phyloP scores from a whole-genome alignment of 2,113 vertebrate species.

The Hyperopisus bebe region DNA sequence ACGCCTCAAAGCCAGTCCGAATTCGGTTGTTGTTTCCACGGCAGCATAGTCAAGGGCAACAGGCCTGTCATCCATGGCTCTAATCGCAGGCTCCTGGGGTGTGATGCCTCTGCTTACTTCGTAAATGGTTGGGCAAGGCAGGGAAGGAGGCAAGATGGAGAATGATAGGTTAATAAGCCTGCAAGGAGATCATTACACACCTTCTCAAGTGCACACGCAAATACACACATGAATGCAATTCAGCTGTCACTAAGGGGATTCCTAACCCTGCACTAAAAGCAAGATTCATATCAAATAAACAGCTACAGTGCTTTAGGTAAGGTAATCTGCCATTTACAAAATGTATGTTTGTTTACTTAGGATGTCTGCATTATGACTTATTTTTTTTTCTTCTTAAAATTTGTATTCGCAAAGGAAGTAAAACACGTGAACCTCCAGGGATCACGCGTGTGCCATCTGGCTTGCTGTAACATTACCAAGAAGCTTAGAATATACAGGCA shows the following conservation, averaged over 20 bases:
- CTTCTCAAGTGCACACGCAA: not conserved
- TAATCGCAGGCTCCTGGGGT: not conserved
- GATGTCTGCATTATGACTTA: not conserved
- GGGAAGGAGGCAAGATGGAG: not conserved
- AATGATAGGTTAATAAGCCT: not conserved
- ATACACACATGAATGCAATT: not conserved
- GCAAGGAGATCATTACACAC: no score
- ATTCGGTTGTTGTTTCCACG: not conserved
- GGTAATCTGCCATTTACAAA: not conserved
- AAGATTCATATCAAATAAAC: not conserved
- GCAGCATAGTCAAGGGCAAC: not conserved
- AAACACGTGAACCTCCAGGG: not conserved
- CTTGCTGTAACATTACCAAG: not conserved
- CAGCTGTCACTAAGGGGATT: not conserved
- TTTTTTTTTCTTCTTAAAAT: not conserved
- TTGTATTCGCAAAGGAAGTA: not conserved
- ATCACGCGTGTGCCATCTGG: not conserved
- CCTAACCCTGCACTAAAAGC: not conserved
- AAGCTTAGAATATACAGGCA: not conserved
- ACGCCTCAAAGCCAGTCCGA: not conserved
- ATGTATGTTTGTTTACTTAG: not conserved
- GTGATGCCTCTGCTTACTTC: not conserved
- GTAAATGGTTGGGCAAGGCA: not conserved
- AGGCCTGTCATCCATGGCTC: not conserved
- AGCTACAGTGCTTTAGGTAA: not conserved